Base-by-base conservation (phyloP, 1,140 invertebrate genomes). In the Phenacoccus solenopsis region DNA sequence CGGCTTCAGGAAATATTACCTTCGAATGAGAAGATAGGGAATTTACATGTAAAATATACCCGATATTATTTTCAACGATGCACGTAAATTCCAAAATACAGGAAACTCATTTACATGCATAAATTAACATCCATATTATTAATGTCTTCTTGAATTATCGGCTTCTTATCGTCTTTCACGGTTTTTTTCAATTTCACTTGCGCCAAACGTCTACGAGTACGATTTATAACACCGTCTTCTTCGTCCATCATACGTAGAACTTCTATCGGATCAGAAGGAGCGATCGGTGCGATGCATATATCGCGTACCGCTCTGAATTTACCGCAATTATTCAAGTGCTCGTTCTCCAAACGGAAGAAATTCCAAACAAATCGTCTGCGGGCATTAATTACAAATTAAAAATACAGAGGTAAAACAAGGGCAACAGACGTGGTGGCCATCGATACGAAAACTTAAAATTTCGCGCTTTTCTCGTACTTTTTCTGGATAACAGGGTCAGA, bases 261-360 rank as follows among this genome's bases (percentile, higher is more conserved):
- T 73, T 86, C 81, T 1, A 81, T 81, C 75, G 90, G 88, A 78
- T 91, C 88, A 22, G 86, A 94, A 69, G 91, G 90, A 80, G 97
- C 93, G 22, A 98, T 87, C 0, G 97, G 97, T 10, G 94, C 95
- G 24, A 99, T 94, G 0, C 94, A 98, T 72, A 99, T 99, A 79
- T 99, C 97, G 22, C 98, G 81, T 0, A 99, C 97, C 2, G 97
- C 97, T 77, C 97, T 84, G 82, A 99, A 99, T 82, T 98, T 95
- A 80, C 97, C 97, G 82, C 96, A 99, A 82, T 99, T 99, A 81
- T 99, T 99, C 5, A 99, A 82, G 84, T 99, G 98, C 77, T 99
- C 98, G 81, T 99, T 99, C 81, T 99, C 98, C 73, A 99, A 79
- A 0, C 98, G 96, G 82, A 99, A 98, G 79, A 96, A 99, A 80